phyloP scores from a whole-genome alignment of 2,888 invertebrate genomes.

The Polia nebulosa region DNA sequence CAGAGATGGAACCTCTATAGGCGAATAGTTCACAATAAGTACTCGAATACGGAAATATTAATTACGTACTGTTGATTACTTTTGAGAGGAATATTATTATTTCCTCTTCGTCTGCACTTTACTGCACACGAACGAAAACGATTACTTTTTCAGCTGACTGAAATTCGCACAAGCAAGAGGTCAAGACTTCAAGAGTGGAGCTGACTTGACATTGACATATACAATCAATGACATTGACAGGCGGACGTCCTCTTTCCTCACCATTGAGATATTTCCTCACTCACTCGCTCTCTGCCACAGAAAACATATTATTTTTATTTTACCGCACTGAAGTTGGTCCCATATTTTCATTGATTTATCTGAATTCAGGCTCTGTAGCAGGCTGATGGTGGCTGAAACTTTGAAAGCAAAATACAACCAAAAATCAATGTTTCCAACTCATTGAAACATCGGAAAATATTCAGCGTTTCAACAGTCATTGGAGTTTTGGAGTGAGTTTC shows the following conservation, averaged over 20 bases:
- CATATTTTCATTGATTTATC: neutral
- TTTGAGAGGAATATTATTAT: conserved; percentile 26
- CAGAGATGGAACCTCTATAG: neutral
- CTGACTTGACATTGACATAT: conserved; percentile 5
- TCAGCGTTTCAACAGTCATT: neutral
- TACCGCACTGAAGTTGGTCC: neutral
- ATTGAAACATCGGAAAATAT: neutral
- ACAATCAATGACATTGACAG: conserved; percentile 27
- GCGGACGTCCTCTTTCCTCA: neutral
- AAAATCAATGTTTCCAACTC: neutral
- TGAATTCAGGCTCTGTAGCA: neutral
- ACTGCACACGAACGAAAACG: conserved; percentile 22
- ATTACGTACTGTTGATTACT: conserved; percentile 13
- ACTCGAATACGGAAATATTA: conserved; percentile 7
- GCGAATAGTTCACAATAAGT: neutral
- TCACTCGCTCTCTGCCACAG: neutral
- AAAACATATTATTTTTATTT: neutral
- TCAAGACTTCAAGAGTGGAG: too few species aligned
- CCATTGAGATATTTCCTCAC: too few species aligned
- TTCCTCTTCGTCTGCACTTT: conserved; percentile 28
- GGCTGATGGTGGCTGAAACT: neutral
- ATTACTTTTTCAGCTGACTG: conserved; percentile 31
- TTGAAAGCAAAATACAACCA: neutral
- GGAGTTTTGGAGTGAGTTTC: neutral
- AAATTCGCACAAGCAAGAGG: conserved; percentile 44